Base-by-base conservation (phyloP, 2,888 invertebrate species). In the Therioaphis trifolii region DNA sequence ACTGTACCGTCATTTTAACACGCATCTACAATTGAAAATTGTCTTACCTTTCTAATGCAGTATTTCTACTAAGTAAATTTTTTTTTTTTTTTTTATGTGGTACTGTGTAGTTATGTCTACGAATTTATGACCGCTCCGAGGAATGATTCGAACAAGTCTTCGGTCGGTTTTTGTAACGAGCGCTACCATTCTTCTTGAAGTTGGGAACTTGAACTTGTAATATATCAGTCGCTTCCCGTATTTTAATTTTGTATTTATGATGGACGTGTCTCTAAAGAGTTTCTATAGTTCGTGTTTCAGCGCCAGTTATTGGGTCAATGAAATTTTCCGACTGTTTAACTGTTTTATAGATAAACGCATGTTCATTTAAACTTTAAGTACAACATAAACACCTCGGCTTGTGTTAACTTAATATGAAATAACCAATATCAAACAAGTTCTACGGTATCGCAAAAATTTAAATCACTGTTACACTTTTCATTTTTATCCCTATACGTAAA, bases 401-500 rank as follows among this genome's bases (percentile, higher is more conserved):
- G n/a, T n/a, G n/a, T 35, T 35, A 35, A 3, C 35, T 35, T 35
- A 5, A 35, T 35, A 5, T 35, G 3, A 35, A 35, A 35, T 7
- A 5, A 35, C 7, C 35, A 35, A 35, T 35, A 35, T 35, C 35
- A 35, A 35, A 5, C 35, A 35, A 35, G 35, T 35, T 35, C 35
- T 35, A 35, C 35, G 35, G 7, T 35, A 35, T 35, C 35, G 35
- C 35, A 35, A 3, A 35, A 35, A 35, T 35, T 35, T 35, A 35
- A 35, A 35, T 7, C 55, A 58, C 55, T 21, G 55, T 58, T 58
- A 58, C 55, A 58, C 55, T 58, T 58, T 21, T 21, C 55, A 58
- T 58, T 58, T 58, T 58, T 58, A 58, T 61, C 61, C 15, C 3
- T 27, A 27, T 61, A 61, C 61, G 27, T 61, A 61, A 61, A 61